Percentiles rank a stretch among this genome's conserved stretches.
These are phyloP conservation scores for Drosophila pullipes DNA, from an alignment of 2,888 invertebrate genomes.

Conservation along the genomic window DNA sequence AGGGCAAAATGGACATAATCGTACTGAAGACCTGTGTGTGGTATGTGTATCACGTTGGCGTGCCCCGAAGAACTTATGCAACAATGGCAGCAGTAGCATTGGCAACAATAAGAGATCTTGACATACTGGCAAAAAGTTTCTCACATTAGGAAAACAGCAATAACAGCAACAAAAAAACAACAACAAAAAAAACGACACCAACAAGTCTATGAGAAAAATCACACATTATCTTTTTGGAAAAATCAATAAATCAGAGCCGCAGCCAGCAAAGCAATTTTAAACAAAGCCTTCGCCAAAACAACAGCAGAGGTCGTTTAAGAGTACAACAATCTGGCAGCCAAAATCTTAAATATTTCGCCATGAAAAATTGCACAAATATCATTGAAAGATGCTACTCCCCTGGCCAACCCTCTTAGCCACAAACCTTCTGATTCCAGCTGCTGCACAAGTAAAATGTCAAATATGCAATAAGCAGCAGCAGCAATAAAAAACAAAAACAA, in stretches of 20 bases:
- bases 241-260: constrained; percentile 81
- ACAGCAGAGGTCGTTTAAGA: constrained; percentile 55
- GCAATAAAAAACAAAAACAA: constrained; percentile 6
- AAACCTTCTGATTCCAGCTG: constrained; percentile 36
- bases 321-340: constrained; percentile 60
- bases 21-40: constrained; percentile 2
- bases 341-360: constrained; percentile 72
- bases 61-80: constrained; percentile 56
- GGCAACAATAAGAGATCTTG: constrained; percentile 64
- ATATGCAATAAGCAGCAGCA: constrained; percentile 67
- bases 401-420: background rate
- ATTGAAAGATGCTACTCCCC: constrained; percentile 56
- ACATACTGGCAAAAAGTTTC: constrained; percentile 69
- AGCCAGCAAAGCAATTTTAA: constrained; percentile 44
- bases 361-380: constrained; percentile 74
- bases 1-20: constrained; percentile 10
- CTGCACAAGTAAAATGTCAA: constrained; percentile 75
- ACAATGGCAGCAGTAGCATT: constrained; percentile 33
- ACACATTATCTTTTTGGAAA: constrained; percentile 82
- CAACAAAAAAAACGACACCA: constrained; percentile 18
- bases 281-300: constrained; percentile 54
- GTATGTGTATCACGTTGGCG: constrained; percentile 9
- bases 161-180: constrained; percentile 14
- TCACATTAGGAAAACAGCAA: constrained; percentile 69
- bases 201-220: constrained; percentile 81